Percentiles rank a stretch among this genome's conserved stretches.
phyloP scores from a whole-genome alignment of 2,797 vertebrate genomes.

The Lutra lutra region DNA sequence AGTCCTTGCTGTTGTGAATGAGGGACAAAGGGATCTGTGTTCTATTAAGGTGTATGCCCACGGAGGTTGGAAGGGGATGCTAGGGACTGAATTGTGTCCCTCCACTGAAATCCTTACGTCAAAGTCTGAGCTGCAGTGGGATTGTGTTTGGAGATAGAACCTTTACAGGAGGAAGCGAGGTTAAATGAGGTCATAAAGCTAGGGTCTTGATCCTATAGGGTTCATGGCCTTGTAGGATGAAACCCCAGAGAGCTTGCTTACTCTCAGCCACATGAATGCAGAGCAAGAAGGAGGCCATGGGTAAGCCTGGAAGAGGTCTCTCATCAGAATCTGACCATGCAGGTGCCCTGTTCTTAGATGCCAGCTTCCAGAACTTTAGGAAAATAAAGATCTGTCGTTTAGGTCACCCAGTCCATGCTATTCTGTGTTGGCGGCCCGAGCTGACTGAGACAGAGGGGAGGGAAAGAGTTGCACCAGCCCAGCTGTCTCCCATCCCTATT shows the following conservation, averaged over 20 bases:
- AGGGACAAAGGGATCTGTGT: background rate
- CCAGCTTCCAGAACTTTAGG: background rate
- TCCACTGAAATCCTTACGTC: background rate
- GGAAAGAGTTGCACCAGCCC: background rate
- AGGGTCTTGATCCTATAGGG: background rate
- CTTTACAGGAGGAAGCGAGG: background rate
- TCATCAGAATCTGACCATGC: background rate
- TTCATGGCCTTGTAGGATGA: background rate
- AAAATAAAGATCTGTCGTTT: background rate
- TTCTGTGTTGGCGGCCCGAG: background rate
- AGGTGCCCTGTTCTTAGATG: background rate
- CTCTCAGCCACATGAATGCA: background rate
- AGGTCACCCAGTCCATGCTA: background rate
- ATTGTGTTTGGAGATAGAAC: background rate
- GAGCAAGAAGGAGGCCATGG: rapidly evolving
- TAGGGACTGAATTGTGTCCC: background rate
- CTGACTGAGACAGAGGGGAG: background rate
- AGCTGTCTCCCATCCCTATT: background rate
- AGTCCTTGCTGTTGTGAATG: background rate
- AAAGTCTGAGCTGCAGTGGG: background rate
- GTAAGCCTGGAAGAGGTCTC: background rate
- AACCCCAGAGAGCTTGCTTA: background rate
- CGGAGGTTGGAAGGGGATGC: background rate
- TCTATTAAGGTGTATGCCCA: background rate
- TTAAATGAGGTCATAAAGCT: background rate